These are phyloP conservation scores for Ricordea florida DNA, from an alignment of 92 coral and sea anemone species.

Conservation along the genomic window DNA sequence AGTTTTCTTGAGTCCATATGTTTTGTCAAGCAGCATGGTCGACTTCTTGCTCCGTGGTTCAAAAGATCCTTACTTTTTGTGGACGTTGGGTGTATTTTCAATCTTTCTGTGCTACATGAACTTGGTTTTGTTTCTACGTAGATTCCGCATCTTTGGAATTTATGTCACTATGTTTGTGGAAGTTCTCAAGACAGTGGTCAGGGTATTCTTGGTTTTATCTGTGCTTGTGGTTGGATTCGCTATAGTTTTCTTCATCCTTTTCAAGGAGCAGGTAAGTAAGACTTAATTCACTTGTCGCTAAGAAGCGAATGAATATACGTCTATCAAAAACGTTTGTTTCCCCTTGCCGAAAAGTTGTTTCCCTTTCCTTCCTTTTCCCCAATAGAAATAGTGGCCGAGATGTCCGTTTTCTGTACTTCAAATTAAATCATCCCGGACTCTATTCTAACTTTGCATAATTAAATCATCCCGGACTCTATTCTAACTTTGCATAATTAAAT, in stretches of 20 bases:
- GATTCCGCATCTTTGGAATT: constrained; percentile 71
- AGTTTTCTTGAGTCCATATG: constrained; percentile 63
- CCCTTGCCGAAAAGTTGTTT: too few relatives aligned
- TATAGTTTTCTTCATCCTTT: constrained; percentile 76
- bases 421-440: too few relatives aligned
- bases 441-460: too few relatives aligned
- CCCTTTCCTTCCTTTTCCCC: too few relatives aligned
- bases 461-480: too few relatives aligned
- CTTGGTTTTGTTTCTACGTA: constrained; percentile 63
- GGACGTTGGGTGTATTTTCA: constrained; percentile 57
- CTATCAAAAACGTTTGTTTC: too few relatives aligned
- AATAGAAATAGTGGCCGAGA: too few relatives aligned
- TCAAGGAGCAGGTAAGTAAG: constrained; percentile 74
- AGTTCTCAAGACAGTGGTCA: constrained; percentile 64
- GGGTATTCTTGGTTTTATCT: constrained; percentile 55
- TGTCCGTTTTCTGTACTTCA: too few relatives aligned
- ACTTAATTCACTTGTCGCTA: not conserved
- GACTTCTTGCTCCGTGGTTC: constrained; percentile 6
- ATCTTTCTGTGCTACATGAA: constrained; percentile 70
- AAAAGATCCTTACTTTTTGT: constrained; percentile 42
- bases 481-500: too few relatives aligned
- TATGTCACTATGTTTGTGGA: constrained; percentile 84
- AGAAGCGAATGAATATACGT: too few relatives aligned
- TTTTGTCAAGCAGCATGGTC: constrained; percentile 2
- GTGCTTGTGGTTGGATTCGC: constrained; percentile 72